phyloP scores from a whole-genome alignment of 2,113 vertebrate genomes.

The Mustelus asterias region DNA sequence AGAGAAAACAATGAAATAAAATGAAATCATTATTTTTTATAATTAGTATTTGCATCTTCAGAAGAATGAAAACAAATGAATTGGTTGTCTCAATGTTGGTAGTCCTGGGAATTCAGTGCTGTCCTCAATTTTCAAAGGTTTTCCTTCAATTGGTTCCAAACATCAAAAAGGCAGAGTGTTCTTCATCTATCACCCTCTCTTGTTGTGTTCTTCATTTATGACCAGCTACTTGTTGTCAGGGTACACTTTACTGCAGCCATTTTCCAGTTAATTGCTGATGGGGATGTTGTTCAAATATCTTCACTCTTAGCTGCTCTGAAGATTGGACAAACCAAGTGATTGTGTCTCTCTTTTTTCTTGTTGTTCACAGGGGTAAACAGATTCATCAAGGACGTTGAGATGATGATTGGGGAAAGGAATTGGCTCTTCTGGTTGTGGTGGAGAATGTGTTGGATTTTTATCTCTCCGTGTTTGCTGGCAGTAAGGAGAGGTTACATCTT shows the following conservation, averaged over 20 bases:
- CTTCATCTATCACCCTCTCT: background rate
- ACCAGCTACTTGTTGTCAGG: background rate
- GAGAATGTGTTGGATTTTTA: background rate
- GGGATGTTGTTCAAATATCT: background rate
- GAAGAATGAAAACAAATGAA: background rate
- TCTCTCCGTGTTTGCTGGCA: background rate
- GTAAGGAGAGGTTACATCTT: background rate
- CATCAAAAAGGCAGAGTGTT: background rate
- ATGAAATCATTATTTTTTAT: background rate
- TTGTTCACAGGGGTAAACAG: background rate
- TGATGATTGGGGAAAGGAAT: background rate
- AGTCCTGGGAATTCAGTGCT: background rate
- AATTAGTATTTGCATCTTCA: background rate
- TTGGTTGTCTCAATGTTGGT: background rate
- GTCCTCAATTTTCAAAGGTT: background rate
- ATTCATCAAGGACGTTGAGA: background rate
- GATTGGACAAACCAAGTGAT: background rate
- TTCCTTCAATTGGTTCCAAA: background rate
- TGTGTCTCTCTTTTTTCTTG: background rate
- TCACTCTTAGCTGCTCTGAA: background rate
- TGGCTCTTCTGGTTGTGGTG: too few relatives aligned
- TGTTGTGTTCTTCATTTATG: background rate
- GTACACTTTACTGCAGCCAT: background rate
- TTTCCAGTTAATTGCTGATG: background rate
- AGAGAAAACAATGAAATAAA: background rate